Conservation (phyloP, 2,797 vertebrate species). For the Poeciliopsis turneri region DNA sequence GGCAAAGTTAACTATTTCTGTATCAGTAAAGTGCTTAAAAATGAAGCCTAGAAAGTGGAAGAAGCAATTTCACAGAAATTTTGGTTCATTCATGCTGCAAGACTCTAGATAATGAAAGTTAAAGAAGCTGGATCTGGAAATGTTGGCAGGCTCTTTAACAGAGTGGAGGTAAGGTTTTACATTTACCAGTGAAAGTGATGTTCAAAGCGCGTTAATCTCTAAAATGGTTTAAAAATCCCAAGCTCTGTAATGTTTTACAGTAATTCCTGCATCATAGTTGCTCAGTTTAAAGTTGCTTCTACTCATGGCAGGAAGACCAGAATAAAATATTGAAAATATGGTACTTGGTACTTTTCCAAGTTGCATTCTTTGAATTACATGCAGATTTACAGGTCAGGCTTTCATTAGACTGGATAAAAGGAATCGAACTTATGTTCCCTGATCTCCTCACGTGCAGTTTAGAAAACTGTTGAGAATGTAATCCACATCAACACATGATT, state of each 20-base stretch:
- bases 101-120: background rate
- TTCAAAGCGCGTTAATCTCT: background rate
- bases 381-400: background rate
- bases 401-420: background rate
- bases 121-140: background rate
- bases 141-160: background rate
- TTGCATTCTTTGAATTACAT: background rate
- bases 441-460: constrained; percentile 10
- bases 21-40: background rate
- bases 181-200: background rate
- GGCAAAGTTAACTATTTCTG: background rate
- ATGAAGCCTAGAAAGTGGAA: background rate
- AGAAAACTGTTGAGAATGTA: constrained; percentile 15
- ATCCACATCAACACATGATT: background rate
- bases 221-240: background rate
- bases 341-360: background rate
- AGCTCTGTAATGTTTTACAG: background rate
- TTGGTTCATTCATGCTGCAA: background rate
- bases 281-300: too few species aligned
- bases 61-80: background rate
- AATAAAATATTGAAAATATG: background rate
- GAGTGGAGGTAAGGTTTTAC: background rate
- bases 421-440: background rate
- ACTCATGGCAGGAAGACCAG: background rate
- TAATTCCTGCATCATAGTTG: background rate